Evolutionary conservation across 2,888 invertebrate species (phyloP).

Genomic region (Temnothorax rugatulus): DNA sequence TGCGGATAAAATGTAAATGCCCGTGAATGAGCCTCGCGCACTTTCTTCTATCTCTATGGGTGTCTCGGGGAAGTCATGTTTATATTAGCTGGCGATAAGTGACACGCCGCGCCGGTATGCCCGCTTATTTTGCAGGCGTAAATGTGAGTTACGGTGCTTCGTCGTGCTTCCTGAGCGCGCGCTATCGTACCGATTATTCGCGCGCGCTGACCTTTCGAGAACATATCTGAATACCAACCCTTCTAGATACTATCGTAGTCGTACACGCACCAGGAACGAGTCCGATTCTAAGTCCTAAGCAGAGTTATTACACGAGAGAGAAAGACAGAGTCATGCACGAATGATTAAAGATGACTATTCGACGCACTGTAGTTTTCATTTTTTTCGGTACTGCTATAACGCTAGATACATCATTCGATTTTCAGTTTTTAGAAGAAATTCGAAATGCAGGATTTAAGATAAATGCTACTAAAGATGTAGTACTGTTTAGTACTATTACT

Average conservation of each 20-base stretch:
- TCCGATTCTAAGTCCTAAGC: background rate
- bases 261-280: constrained; percentile 10
- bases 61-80: constrained; percentile 76
- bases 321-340: background rate
- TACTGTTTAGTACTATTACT: background rate
- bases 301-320: background rate
- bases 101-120: constrained; percentile 75
- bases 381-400: background rate
- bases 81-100: constrained; percentile 79
- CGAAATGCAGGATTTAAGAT: background rate
- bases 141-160: constrained; percentile 77
- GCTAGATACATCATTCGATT: background rate
- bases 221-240: constrained; percentile 6
- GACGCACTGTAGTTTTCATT: background rate
- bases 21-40: constrained; percentile 61
- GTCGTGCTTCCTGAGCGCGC: constrained; percentile 67
- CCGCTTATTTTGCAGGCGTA: constrained; percentile 77
- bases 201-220: constrained; percentile 16
- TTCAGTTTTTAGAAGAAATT: background rate
- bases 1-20: constrained; percentile 68
- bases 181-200: constrained; percentile 44
- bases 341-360: background rate
- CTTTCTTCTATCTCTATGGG: constrained; percentile 66
- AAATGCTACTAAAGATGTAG: too few species aligned
- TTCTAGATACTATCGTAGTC: constrained; percentile 4